Evolutionary conservation across 1,140 invertebrate species (phyloP), one percentile per base, ranked within the genome.

Genomic region (Planococcus citri): DNA sequence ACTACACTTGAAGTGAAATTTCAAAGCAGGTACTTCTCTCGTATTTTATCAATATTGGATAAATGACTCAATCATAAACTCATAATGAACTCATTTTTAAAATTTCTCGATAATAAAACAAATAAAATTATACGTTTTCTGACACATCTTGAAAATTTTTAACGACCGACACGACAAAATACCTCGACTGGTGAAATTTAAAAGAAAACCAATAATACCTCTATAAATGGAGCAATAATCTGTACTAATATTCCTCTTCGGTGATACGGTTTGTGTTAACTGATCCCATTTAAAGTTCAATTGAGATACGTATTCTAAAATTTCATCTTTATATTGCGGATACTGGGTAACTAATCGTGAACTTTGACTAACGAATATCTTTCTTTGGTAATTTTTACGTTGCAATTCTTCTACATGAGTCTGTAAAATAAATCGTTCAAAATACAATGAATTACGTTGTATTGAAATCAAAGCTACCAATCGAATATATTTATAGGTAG

Each of bases 241-340:
- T 58, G 78, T 75, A 73, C 77, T 72, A n/a, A 77, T 76, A 72
- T 77, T 75, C 68, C 77, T 77, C 69, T 78, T 75, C 17, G 80
- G 80, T 64, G 79, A 78, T 74, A 85, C 83, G 72, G 82, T 80
- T 73, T 82, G 79, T 74, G 86, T 82, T 17, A 89, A 80, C 70
- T 83, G 81, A 75, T 88, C 85, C 90, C 90, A 92, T 77, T 89
- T 90, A 68, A 83, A 82, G 74, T 89, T 90, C 64, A 92, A 81
- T 75, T 88, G 85, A 75, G 82, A 78, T 69, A 86, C 82, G 70
- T 88, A 82, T 83, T 87, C 87, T 69, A 82, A 83, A 68, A 92
- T 86, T 82, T 92, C 89, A 76, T 90, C 88, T 73, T 84, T 85
- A 68, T 88, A 81, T 69, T 86, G 83, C 74, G 89, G 87, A 76